Conservation (phyloP, 2,888 invertebrate species). For the Hetaerina titia region DNA sequence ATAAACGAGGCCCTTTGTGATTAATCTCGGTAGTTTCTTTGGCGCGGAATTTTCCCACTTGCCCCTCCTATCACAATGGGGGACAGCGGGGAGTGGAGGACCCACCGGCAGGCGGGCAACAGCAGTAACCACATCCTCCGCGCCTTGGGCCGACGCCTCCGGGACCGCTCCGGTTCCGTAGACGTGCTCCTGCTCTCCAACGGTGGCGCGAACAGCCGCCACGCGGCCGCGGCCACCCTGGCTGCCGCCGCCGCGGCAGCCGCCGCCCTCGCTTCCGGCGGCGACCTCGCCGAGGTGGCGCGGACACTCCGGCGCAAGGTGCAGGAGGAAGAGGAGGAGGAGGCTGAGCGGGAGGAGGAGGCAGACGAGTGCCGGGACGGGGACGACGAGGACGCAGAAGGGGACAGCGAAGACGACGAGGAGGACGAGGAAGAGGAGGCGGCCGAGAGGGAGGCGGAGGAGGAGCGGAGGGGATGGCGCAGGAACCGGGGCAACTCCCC, state of each 20-base stretch:
- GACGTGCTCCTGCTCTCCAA: constrained; percentile 52
- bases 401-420: constrained; percentile 78
- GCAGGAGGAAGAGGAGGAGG: constrained; percentile 44
- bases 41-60: constrained; percentile 48
- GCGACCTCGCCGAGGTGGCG: constrained; percentile 20
- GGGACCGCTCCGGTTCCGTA: constrained; percentile 53
- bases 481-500: constrained; percentile 1
- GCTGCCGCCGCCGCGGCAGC: constrained; percentile 16
- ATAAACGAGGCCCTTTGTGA: constrained; percentile 26
- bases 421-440: constrained; percentile 74
- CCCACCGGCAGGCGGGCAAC: constrained; percentile 1
- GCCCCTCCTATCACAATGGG: constrained; percentile 25
- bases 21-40: constrained; percentile 57
- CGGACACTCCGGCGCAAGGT: constrained; percentile 25
- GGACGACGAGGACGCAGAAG: constrained; percentile 74
- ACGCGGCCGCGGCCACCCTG: constrained; percentile 3
- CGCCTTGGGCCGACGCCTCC: constrained; percentile 6
- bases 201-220: constrained; percentile 20
- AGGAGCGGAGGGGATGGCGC: neutral
- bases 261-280: constrained; percentile 33
- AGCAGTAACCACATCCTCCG: constrained; percentile 54
- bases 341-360: constrained; percentile 72
- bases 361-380: constrained; percentile 68
- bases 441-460: neutral
- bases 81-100: constrained; percentile 47